A percentile compares a stretch with the other conserved stretches of the same genome.
Evolutionary conservation across 1,140 invertebrate genomes (phyloP).

Genomic region (Drosophila asahinai): DNA sequence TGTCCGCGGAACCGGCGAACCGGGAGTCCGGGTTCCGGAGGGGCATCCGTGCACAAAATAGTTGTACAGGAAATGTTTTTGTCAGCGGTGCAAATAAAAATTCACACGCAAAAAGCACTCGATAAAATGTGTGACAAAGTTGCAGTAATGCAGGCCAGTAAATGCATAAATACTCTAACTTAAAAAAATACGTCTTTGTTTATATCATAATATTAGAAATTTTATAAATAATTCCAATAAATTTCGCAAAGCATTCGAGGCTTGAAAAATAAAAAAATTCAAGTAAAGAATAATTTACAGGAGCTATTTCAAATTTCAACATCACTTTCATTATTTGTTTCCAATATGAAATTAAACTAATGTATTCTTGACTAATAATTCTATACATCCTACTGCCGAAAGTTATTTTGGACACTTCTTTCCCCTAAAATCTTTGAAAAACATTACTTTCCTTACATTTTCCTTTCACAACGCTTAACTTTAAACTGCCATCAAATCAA

Average conservation of each 20-base stretch:
- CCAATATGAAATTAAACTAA: neutral
- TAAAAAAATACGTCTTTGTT: neutral
- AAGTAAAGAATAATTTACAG: too few species aligned
- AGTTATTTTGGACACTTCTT: neutral
- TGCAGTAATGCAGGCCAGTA: conserved; percentile 26
- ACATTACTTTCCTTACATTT: neutral
- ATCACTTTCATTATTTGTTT: too few species aligned
- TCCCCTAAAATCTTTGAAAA: neutral
- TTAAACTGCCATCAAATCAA: conserved; percentile 20
- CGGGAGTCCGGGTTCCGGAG: conserved; percentile 3
- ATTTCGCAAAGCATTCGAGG: too few species aligned
- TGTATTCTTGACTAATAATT: too few species aligned
- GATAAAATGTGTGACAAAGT: conserved; percentile 73
- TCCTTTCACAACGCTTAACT: neutral
- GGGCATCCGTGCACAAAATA: conserved; percentile 67
- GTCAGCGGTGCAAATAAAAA: conserved; percentile 56
- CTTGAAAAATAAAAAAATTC: too few species aligned
- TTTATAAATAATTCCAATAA: too few species aligned
- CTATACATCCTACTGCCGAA: neutral
- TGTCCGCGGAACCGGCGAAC: conserved; percentile 13
- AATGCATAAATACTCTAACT: neutral
- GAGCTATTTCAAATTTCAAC: neutral
- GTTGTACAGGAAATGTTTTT: conserved; percentile 71
- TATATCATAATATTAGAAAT: too few species aligned
- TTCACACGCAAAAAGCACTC: conserved; percentile 36